Base-by-base conservation (phyloP, 2,113 vertebrate species). In the Rhynchomys soricoides region DNA sequence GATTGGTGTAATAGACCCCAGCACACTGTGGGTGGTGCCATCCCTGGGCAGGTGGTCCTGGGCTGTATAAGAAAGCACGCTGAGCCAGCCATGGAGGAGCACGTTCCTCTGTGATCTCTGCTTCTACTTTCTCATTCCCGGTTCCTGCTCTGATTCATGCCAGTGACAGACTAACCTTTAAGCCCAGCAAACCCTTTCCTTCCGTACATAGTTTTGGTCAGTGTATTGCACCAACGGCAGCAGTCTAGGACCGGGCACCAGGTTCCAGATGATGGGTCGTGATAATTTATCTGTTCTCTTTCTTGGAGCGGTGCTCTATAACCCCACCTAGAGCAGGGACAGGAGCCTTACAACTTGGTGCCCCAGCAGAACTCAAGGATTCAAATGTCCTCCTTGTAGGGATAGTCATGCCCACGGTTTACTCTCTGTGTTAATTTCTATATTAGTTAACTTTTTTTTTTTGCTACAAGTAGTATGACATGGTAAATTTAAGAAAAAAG, bases 391-490 rank as follows among this genome's bases (percentile, higher is more conserved):
- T 22, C 3, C 59, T 17, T 90, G 12, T 5, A 55, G 52, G 57
- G 66, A 31, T 52, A 82, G 62, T 62, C 50, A 45, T 77, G n/a
- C 55, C 45, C 73, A 45, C 2, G 50, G 24, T 83, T 95, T 91
- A 79, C 57, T 89, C 24, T 88, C 15, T 94, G 70, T 93, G 68
- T 57, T 87, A 40, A 78, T 91, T 91, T 95, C 31, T 91, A 2
- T 9, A 70, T 29, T 7, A 83, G 8, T 62, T 78, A 48, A n/a
- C 13, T 52, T 45, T 31, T 43, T 86, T 89, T 34, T 43, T 86
- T 89, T 34, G 48, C 22, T 17, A 48, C 9, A 62, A 74, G 31
- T 66, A 50, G 52, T 31, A 85, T 31, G 34, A 89, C 62, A 48
- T 75, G 68, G 17, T 85, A 85, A 86, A 74, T 91, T 81, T 62